Percentiles rank a stretch among this genome's conserved stretches.
Conservation (phyloP, 2,797 vertebrate species). For the Hybognathus amarus region DNA sequence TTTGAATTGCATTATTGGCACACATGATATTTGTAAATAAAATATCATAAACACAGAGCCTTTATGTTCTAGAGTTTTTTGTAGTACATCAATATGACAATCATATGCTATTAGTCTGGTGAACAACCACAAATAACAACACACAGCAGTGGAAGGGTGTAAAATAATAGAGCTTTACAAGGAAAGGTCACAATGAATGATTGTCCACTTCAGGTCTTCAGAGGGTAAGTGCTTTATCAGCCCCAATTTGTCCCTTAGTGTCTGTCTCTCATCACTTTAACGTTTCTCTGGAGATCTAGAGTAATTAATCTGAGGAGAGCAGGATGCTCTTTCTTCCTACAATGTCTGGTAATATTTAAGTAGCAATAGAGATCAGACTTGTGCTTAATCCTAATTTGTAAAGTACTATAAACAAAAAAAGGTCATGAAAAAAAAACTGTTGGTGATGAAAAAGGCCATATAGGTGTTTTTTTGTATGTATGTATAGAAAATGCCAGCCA, state of each 20-base stretch:
- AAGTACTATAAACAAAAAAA: not conserved
- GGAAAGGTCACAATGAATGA: not conserved
- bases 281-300: constrained; percentile 64
- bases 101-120: not conserved
- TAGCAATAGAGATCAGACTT: not conserved
- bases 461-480: no score
- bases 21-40: not conserved
- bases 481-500: not conserved
- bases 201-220: constrained; percentile 23
- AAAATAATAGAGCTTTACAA: constrained; percentile 21
- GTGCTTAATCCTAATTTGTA: not conserved
- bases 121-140: not conserved
- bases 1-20: not conserved
- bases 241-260: constrained; percentile 65
- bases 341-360: constrained; percentile 25
- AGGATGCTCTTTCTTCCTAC: not conserved
- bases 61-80: not conserved
- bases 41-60: not conserved
- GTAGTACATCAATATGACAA: not conserved
- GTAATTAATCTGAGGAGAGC: constrained; percentile 65
- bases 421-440: not conserved
- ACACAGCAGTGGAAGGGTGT: not conserved
- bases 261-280: constrained; percentile 69
- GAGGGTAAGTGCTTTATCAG: constrained; percentile 56
- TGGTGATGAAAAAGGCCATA: not conserved